A percentile compares a stretch with the other conserved stretches of the same genome.
Conservation (phyloP, 2,888 invertebrate species). For the Linnaemya vulpina region DNA sequence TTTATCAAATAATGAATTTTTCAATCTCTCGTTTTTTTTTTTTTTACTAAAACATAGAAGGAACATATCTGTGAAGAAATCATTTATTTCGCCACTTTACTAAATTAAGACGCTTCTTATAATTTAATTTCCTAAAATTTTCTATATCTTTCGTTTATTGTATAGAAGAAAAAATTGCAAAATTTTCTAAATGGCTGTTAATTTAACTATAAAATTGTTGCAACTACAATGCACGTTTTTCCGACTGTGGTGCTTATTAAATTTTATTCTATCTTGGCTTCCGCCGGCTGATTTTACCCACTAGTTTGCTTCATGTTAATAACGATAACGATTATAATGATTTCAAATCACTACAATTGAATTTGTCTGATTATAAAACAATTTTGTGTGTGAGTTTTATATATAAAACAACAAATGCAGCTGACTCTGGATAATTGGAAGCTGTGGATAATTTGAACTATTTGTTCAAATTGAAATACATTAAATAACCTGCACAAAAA, state of each 20-base stretch:
- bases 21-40: too few species aligned
- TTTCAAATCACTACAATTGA: constrained; percentile 14
- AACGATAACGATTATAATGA: constrained; percentile 10
- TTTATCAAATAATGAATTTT: too few species aligned
- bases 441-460: too few species aligned
- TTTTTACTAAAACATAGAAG: too few species aligned
- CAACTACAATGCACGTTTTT: constrained; percentile 49
- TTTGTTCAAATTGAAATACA: too few species aligned
- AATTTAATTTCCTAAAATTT: not conserved
- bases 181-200: constrained; percentile 12
- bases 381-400: constrained; percentile 37
- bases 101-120: not conserved
- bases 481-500: too few species aligned
- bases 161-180: not conserved
- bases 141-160: not conserved
- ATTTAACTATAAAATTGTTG: constrained; percentile 37
- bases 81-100: too few species aligned
- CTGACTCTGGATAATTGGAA: too few species aligned
- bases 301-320: not conserved
- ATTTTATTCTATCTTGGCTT: not conserved
- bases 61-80: too few species aligned
- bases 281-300: not conserved
- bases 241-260: constrained; percentile 43
- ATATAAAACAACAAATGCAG: constrained; percentile 23
- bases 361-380: constrained; percentile 22